Evolutionary conservation across 2,797 vertebrate species (phyloP), one percentile per base, ranked within the genome.

Genomic region (Acrossocheilus fasciatus): DNA sequence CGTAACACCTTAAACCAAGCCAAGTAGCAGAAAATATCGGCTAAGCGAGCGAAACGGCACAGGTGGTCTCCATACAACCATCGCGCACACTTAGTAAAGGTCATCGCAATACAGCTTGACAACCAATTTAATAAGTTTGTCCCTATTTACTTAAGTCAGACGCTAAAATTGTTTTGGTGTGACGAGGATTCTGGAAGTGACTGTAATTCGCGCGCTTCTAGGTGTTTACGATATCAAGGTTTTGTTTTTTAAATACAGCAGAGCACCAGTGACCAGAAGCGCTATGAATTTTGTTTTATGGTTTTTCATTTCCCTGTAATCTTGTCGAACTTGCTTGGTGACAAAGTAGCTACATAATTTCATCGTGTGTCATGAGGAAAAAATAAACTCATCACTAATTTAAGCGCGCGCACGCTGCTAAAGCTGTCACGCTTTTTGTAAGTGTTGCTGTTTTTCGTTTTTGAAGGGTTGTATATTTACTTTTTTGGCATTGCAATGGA

Each of bases 401-500:
- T 80, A 41, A 39, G 5, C n/a, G 12, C n/a, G 5, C n/a, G 12
- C n/a, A 17, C 26, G 8, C 7, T 75, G 26, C 9, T 1, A 14
- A 52, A 47, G 14, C 20, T 4, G 15, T 17, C n/a, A 64, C n/a
- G 15, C 39, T 11, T 45, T 64, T 23, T 36, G 10, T 57, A 26
- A 6, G 10, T 30, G 3, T 10, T 57, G 78, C 83, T 34, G 12
- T 52, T 23, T 43, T 23, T 75, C 9, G 12, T 3, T 1, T 39
- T 6, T 4, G 26, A 34, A 34, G 26, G 26, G 6, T 30, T 66
- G 2, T 14, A 6, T 12, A 26, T 17, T 68, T 9, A 3, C 2
- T 74, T 47, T 15, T 8, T 45, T 45, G 10, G 10, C 10, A 6
- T 6, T 7, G 4, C 2, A 23, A 91, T 93, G 14, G 88, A 89